Evolutionary conservation across 2,113 vertebrate species (phyloP), one percentile per base, ranked within the genome.

Genomic region (Hyperoodon ampullatus): DNA sequence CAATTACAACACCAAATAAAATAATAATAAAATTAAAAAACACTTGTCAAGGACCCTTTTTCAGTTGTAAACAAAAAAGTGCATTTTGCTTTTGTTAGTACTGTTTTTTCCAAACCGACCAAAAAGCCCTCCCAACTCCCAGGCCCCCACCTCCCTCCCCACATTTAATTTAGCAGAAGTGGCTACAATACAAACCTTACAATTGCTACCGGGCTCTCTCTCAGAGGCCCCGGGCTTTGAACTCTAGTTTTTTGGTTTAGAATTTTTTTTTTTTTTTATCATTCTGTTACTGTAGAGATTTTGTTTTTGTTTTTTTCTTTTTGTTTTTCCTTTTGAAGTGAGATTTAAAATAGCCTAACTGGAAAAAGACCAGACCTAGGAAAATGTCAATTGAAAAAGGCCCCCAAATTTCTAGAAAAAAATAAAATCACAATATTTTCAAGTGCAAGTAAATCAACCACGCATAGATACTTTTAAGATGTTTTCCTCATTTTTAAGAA

Each of bases 1-100:
- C 99, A 99, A 99, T 99, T 99, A 99, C 98, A 99, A 99, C 99
- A 99, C 98, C 98, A 98, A 98, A 98, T 74, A 99, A 98, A 99
- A 99, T 98, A 98, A 98, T 97, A 98, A 98, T 98, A 98, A 98
- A 98, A 98, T 98, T 98, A 98, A 98, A 98, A 98, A 98, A 99
- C 98, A 99, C 98, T 99, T 80, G 98, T 99, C 98, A 98, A 99
- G 99, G 99, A 99, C 98, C 99, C 98, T 99, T 99, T 99, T 99
- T 99, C 99, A 99, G 98, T 99, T 99, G 99, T 98, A 99, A 98
- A 98, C 97, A 98, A 98, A 98, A 98, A 98, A 97, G 98, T 98
- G 98, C 98, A 98, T 99, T 98, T 99, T 98, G 98, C 87, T 98
- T 99, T 98, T 98, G 97, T 98, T 95, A 98, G 93, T 93, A 97